Base-by-base conservation (phyloP, 2,113 vertebrate genomes). In the Pseudopipra pipra region DNA sequence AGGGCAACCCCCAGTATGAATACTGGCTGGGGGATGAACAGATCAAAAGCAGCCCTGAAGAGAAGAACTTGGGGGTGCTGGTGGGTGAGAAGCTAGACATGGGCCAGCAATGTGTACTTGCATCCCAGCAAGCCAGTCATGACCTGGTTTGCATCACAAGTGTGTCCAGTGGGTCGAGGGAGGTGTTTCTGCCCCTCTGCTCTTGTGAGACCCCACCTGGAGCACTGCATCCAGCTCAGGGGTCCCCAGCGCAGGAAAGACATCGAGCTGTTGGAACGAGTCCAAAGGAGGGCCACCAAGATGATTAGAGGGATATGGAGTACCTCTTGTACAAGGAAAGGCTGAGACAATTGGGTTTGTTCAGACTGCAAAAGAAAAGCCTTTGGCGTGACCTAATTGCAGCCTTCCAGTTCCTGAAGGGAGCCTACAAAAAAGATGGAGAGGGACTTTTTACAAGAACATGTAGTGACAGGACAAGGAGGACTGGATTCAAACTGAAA, bases 121-220 rank as follows among this genome's bases (percentile, higher is more conserved):
- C 17, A 70, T 17, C 21, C 31, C 30, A 76, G 41, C 31, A 75
- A 83, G 18, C 9, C 8, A 19, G 1, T 30, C 0, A 0, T 33
- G 15, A 43, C n/a, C 17, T 49, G 41, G 21, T 22, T 35, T 55
- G 41, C 17, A 31, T 55, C 54, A 63, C 47, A 62, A 37, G 24
- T 41, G 37, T 41, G 25, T 6, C 17, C 25, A 28, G 16, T 17
- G 54, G 55, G 11, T 16, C 12, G 19, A 52, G 39, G 20, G 9
- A 41, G 11, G 20, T 56, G 24, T 55, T 62, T 23, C n/a, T 61
- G 28, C 16, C 3, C 4, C 46, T 54, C 28, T 75, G 15, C 46
- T 59, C 19, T 46, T 28, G 46, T 41, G 47, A 47, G 9, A 62
- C 8, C 6, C n/a, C 21, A 30, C 5, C 47, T 31, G 41, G 3